Percentiles rank a stretch among this genome's conserved stretches.
These are phyloP conservation scores for Bacillus rossius DNA, from an alignment of 1,140 invertebrate species.

Conservation along the genomic window DNA sequence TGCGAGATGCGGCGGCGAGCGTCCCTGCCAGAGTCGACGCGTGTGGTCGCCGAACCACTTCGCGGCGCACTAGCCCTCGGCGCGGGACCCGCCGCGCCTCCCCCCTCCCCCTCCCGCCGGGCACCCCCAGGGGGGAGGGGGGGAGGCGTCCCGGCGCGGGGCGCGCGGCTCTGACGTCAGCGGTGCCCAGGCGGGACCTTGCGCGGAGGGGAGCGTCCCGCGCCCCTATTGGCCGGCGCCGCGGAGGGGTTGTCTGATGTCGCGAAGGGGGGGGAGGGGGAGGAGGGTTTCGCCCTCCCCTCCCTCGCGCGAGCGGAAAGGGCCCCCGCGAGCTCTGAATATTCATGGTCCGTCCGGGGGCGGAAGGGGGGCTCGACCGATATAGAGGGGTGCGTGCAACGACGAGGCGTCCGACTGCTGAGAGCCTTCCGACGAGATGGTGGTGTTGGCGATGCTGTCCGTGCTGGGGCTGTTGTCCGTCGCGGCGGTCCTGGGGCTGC, in stretches of 20 bases:
- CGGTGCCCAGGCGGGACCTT: neutral
- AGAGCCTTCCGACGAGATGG: conserved; percentile 1
- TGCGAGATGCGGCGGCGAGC: no score
- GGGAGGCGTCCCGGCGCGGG: neutral
- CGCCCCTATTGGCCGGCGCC: neutral
- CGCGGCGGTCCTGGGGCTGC: conserved; percentile 5
- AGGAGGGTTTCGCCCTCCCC: neutral
- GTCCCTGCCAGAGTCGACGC: no score
- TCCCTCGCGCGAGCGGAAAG: neutral
- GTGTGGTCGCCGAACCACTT: no score
- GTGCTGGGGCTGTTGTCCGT: conserved; percentile 12
- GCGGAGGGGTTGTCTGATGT: neutral
- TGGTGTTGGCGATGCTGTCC: conserved; percentile 1
- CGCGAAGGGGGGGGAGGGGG: neutral
- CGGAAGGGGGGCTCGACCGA: neutral
- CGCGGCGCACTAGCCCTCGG: no score
- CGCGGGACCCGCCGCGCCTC: no score
- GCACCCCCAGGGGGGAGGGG: neutral
- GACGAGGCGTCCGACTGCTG: neutral
- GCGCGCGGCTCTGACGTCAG: neutral
- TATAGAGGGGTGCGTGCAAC: neutral
- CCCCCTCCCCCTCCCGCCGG: no score
- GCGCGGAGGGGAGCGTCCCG: neutral
- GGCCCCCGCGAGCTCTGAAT: no score
- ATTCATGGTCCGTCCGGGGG: neutral